Evolutionary conservation across 1,140 invertebrate species (phyloP), one percentile per base, ranked within the genome.

Genomic region (Tribolium castaneum): DNA sequence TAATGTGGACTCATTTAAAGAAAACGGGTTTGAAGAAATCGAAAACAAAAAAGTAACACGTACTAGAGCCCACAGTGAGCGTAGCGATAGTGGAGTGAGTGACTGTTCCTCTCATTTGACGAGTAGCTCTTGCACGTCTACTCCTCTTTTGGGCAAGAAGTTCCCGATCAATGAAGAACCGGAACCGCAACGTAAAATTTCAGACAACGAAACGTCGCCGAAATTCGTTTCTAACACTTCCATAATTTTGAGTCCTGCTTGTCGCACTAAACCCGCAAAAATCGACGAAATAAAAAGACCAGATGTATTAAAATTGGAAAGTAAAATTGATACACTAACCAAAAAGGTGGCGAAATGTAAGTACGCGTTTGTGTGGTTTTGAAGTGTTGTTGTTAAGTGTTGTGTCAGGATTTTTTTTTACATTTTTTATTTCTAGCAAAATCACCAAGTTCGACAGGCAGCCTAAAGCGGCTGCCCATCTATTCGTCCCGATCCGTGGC

Each of bases 11-110:
- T n/a, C 19, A 70, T 12, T 70, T 7, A 50, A 72, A 51, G 22
- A 30, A 14, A 72, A 50, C 22, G 39, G 9, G 39, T 45, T 45
- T 50, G 45, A 72, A 6, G 19, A 72, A 10, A 10, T 45, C 13
- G 14, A 49, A 4, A 19, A 25, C 13, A 72, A 72, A 73, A 83
- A 77, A 66, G 52, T 70, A 9, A 77, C 82, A 2, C 62, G 70
- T 51, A 78, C 74, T 12, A 76, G 82, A 75, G 79, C 83, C 3
- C 83, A 89, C 82, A 90, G 88, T 71, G 90, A 90, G 77, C 87
- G 90, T 25, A 91, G 90, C 78, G 90, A 91, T 77, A 90, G 89
- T 35, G 90, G 90, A 0, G 89, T 91, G 70, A 91, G 90, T 80
- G 90, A 91, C 78, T 90, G 90, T 82, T 90, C 90, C 30, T 79